These are phyloP conservation scores for Typhlomys cinereus DNA, from an alignment of 2,113 vertebrate genomes.

Conservation along the genomic window DNA sequence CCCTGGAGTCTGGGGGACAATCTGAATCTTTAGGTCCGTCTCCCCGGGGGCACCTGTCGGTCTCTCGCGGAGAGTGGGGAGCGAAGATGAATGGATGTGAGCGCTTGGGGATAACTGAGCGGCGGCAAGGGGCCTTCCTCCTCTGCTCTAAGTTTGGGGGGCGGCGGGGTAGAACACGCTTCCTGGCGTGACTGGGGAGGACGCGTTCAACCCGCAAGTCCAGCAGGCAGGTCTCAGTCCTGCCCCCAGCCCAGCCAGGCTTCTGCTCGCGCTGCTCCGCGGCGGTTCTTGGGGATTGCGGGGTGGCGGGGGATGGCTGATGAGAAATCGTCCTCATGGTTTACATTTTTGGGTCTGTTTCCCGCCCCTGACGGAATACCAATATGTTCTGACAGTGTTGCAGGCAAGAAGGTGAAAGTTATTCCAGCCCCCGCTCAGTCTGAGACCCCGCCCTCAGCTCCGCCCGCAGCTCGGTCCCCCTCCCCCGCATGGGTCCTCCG, in stretches of 20 bases:
- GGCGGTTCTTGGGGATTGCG: background rate
- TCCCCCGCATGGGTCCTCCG: background rate
- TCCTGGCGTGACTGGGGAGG: background rate
- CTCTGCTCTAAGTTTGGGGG: background rate
- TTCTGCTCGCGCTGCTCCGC: background rate
- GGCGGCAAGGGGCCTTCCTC: background rate
- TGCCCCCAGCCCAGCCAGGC: background rate
- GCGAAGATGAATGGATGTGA: background rate
- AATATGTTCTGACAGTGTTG: slow-evolving; percentile 82
- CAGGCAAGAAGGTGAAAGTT: slow-evolving; percentile 80
- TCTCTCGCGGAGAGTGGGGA: background rate
- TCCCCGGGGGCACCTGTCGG: slow-evolving; percentile 59
- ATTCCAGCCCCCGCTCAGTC: background rate
- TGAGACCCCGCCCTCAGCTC: background rate
- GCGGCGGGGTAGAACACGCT: background rate
- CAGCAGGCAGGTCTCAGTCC: background rate
- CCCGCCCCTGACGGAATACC: slow-evolving; percentile 73
- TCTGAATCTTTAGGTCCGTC: background rate
- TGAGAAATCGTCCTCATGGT: slow-evolving; percentile 80
- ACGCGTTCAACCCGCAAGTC: background rate
- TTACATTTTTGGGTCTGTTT: slow-evolving; percentile 84
- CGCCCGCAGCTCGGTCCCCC: background rate
- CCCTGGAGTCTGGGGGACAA: background rate
- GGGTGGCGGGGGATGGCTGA: background rate
- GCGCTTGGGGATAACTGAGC: background rate